phyloP scores from a whole-genome alignment of 2,113 vertebrate genomes.

The Egretta garzetta region DNA sequence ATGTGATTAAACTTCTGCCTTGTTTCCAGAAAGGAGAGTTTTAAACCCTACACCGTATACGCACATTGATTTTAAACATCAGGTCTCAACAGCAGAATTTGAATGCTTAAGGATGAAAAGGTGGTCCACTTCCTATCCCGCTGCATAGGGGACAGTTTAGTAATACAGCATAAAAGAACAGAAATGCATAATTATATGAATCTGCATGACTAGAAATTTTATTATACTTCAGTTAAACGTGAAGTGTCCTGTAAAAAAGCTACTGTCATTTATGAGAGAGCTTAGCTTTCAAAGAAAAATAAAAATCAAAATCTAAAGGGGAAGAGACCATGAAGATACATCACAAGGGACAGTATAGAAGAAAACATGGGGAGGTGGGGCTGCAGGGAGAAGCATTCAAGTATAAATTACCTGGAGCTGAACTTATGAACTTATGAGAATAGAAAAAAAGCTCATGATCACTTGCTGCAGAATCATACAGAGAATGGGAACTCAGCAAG shows the following conservation, averaged over 20 bases:
- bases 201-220: neutral
- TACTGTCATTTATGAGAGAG: neutral
- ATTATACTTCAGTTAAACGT: neutral
- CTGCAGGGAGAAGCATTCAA: neutral
- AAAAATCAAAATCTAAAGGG: neutral
- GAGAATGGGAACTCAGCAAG: neutral
- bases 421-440: neutral
- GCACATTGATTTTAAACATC: neutral
- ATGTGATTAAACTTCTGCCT: neutral
- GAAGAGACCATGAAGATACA: neutral
- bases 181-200: neutral
- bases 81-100: neutral
- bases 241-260: neutral
- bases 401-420: neutral
- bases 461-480: neutral
- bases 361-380: accelerated
- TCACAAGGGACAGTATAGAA: neutral
- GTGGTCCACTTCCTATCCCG: accelerated
- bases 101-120: neutral
- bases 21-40: neutral
- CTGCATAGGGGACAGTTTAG: neutral
- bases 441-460: neutral
- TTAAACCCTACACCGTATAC: neutral
- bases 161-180: neutral
- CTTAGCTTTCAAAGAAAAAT: neutral